These are phyloP conservation scores for Hydrochoerus hydrochaeris DNA, from an alignment of 2,113 vertebrate species.

Conservation along the genomic window DNA sequence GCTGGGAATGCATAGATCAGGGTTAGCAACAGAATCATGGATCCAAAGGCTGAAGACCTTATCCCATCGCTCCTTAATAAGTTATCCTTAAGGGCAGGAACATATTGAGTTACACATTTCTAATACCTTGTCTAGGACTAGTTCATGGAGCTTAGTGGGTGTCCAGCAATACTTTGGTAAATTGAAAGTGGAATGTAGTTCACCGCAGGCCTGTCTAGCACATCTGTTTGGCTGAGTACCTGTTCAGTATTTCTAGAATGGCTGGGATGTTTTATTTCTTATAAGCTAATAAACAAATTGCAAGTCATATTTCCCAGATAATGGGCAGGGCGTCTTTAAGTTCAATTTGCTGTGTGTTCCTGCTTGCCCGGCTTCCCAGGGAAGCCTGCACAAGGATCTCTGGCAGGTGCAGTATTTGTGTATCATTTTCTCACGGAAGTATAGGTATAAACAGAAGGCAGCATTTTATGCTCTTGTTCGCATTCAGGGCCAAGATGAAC, in stretches of 20 bases:
- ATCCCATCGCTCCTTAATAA: neutral
- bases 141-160: neutral
- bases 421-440: neutral
- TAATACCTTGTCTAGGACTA: neutral
- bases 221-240: neutral
- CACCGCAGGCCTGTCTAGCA: neutral
- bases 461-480: slow-evolving; percentile 73
- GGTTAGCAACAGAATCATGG: neutral
- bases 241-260: neutral
- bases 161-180: neutral
- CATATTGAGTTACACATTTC: neutral
- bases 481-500: slow-evolving; percentile 80
- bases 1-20: neutral
- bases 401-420: slow-evolving; percentile 30
- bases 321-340: neutral
- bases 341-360: neutral
- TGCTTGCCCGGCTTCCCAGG: neutral
- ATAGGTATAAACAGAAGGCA: slow-evolving; percentile 64
- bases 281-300: slow-evolving; percentile 2
- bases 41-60: neutral
- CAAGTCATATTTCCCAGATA: neutral
- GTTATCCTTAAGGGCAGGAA: neutral
- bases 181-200: neutral
- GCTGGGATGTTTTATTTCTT: neutral
- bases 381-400: neutral